These are phyloP conservation scores for Platycnemis pennipes DNA, from an alignment of 2,888 invertebrate genomes.

Conservation along the genomic window DNA sequence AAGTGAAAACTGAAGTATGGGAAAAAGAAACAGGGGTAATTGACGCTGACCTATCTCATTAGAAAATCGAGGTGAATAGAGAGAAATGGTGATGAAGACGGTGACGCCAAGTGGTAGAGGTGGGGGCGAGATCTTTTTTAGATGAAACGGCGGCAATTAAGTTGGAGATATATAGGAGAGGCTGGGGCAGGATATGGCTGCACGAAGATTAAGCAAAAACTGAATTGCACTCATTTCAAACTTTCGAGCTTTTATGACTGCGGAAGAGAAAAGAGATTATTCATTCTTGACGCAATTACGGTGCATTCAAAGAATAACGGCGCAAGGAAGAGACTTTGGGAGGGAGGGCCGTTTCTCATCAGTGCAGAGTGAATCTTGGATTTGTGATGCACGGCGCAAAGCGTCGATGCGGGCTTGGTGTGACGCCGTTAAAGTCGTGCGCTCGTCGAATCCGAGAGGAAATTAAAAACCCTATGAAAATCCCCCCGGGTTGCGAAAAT, in stretches of 20 bases:
- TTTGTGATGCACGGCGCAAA: not conserved
- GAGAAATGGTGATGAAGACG: not conserved
- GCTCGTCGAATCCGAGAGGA: not conserved
- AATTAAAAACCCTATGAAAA: not conserved
- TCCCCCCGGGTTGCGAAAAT: not conserved
- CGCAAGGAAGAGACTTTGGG: not conserved
- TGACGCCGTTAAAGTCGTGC: not conserved
- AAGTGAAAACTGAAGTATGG: too few species aligned
- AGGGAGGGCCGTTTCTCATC: not conserved
- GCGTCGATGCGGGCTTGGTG: not conserved
- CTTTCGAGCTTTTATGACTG: not conserved
- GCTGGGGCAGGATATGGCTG: not conserved
- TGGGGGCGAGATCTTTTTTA: not conserved
- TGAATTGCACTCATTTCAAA: not conserved
- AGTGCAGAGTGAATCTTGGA: not conserved
- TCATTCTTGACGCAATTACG: not conserved
- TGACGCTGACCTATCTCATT: not conserved
- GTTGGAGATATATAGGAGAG: not conserved
- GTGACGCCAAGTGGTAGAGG: not conserved
- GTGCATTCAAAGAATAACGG: conserved; percentile 9
- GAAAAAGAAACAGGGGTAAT: not conserved
- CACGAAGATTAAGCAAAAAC: not conserved
- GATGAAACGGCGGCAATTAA: not conserved
- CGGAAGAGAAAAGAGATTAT: not conserved
- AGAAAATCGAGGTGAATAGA: not conserved